Percentiles rank a stretch among this genome's conserved stretches.
Evolutionary conservation across 2,113 vertebrate species (phyloP).

Genomic region (Sakesphorus luctuosus): DNA sequence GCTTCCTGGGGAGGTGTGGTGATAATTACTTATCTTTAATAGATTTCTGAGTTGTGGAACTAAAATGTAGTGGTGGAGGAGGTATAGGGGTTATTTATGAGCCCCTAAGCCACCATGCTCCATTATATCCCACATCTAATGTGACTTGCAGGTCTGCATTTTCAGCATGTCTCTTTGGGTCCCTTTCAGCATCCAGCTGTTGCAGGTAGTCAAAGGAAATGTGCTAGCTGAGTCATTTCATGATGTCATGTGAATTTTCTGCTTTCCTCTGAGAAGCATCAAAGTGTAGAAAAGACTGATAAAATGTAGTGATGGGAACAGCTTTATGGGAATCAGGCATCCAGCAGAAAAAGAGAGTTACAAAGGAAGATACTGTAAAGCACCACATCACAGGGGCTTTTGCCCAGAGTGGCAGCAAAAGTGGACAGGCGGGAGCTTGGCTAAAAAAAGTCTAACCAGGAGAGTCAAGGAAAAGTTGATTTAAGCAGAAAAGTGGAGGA

Average conservation of each 20-base stretch:
- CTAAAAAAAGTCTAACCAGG: not conserved
- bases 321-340: not conserved
- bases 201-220: not conserved
- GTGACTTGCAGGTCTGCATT: not conserved
- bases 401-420: not conserved
- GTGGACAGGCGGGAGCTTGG: not conserved
- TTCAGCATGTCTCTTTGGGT: not conserved
- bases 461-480: not conserved
- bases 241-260: not conserved
- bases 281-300: not conserved
- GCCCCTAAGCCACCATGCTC: not conserved
- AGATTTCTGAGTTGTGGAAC: conserved; percentile 25
- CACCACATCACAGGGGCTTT: rapidly evolving
- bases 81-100: conserved; percentile 8
- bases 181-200: not conserved
- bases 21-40: conserved; percentile 54
- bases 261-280: not conserved
- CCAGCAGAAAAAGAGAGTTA: not conserved
- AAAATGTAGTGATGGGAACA: not conserved
- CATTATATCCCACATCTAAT: not conserved
- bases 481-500: not conserved
- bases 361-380: not conserved
- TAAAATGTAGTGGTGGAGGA: not conserved
- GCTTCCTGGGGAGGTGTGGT: conserved; percentile 14
- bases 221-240: not conserved